A percentile compares a stretch with the other conserved stretches of the same genome.
phyloP scores from a whole-genome alignment of 2,888 invertebrate genomes.

The Toxonevra muliebris region DNA sequence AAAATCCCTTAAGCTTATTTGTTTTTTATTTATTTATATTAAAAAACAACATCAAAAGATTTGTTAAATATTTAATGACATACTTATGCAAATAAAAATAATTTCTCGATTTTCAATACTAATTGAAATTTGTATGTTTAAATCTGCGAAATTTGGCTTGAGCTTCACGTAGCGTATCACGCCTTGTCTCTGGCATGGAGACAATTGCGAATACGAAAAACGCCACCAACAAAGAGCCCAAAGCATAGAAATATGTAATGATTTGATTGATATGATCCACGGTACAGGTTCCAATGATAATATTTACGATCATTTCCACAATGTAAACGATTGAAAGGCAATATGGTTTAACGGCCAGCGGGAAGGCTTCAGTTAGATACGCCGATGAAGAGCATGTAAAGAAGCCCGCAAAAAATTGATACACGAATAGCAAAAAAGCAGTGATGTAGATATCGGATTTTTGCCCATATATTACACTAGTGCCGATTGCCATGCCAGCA shows the following conservation, averaged over 20 bases:
- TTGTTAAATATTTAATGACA: too few species aligned
- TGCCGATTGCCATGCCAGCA: slow-evolving; percentile 41
- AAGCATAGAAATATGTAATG: slow-evolving; percentile 42
- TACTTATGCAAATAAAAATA: too few species aligned
- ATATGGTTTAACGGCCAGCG: slow-evolving; percentile 51
- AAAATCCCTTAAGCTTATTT: too few species aligned
- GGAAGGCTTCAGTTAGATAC: slow-evolving; percentile 58
- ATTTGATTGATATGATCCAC: neutral
- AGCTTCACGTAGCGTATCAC: slow-evolving; percentile 47
- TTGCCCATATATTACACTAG: slow-evolving; percentile 38
- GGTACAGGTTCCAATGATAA: slow-evolving; percentile 38
- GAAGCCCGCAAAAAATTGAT: slow-evolving; percentile 51
- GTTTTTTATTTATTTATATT: too few species aligned
- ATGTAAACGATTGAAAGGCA: slow-evolving; percentile 48
- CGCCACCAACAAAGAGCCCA: slow-evolving; percentile 44
- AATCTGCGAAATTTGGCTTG: slow-evolving; percentile 42
- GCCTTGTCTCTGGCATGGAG: slow-evolving; percentile 54
- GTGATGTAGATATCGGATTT: slow-evolving; percentile 28
- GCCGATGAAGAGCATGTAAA: slow-evolving; percentile 50
- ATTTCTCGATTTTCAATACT: too few species aligned
- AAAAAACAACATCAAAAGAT: too few species aligned
- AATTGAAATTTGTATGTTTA: too few species aligned
- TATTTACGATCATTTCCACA: slow-evolving; percentile 47
- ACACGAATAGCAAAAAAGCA: slow-evolving; percentile 44
- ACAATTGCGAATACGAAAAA: slow-evolving; percentile 44